phyloP scores from a whole-genome alignment of 2,797 vertebrate species.

The Ctenopoma kingsleyae region DNA sequence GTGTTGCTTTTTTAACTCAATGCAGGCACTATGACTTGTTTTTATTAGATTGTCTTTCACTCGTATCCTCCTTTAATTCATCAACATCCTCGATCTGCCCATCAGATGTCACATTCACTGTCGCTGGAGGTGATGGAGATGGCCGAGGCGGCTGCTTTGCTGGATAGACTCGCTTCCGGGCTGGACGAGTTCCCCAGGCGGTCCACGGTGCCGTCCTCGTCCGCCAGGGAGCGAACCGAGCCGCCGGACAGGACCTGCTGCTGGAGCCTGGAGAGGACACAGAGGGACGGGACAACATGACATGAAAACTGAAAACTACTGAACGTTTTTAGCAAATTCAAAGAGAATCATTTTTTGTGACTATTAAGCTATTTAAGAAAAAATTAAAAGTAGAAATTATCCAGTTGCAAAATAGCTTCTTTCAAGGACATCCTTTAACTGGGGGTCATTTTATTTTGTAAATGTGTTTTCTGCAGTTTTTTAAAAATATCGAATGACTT shows the following conservation, averaged over 20 bases:
- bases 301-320: not conserved
- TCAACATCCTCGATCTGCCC: constrained; percentile 55
- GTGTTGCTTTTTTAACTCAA: constrained; percentile 63
- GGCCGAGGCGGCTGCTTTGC: constrained; percentile 95
- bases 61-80: constrained; percentile 60
- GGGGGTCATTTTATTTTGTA: constrained; percentile 1
- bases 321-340: too few relatives aligned
- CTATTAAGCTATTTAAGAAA: not conserved
- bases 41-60: constrained; percentile 83
- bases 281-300: constrained; percentile 9
- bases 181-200: constrained; percentile 91
- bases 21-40: constrained; percentile 84
- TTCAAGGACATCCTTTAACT: not conserved
- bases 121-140: constrained; percentile 99
- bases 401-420: not conserved
- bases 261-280: constrained; percentile 89
- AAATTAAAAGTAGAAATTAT: not conserved
- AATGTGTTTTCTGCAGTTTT: not conserved
- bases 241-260: constrained; percentile 95
- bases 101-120: constrained; percentile 99
- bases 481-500: not conserved
- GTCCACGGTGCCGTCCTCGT: constrained; percentile 91
- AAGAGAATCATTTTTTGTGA: fast-evolving
- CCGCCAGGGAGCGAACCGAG: constrained; percentile 90
- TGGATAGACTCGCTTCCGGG: constrained; percentile 94